A percentile compares a stretch with the other conserved stretches of the same genome.
Conservation (phyloP, 2,888 invertebrate species). For the Serripes groenlandicus region DNA sequence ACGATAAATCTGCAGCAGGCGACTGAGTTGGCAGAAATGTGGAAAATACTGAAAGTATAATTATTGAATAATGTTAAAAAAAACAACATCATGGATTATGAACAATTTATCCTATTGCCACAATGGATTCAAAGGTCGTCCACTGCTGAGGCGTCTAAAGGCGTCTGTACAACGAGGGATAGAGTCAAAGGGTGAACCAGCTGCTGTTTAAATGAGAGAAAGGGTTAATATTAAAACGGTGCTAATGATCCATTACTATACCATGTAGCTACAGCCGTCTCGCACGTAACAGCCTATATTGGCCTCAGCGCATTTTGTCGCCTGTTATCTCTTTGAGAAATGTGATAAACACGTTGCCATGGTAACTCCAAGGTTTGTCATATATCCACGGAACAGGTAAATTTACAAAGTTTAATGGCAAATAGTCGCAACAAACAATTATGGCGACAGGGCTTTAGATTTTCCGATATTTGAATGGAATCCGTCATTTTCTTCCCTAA, state of each 20-base stretch:
- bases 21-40: too few relatives aligned
- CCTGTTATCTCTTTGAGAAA: conserved; percentile 23
- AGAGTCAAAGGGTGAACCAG: background rate
- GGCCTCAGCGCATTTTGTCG: background rate
- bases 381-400: conserved; percentile 13
- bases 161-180: too few relatives aligned
- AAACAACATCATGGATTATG: background rate
- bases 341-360: conserved; percentile 26
- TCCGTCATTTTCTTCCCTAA: too few relatives aligned
- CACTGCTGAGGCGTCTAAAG: background rate
- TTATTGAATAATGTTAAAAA: background rate
- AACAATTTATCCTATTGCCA: background rate
- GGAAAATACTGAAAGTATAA: too few relatives aligned
- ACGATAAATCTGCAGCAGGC: too few relatives aligned
- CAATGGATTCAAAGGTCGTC: background rate
- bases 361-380: conserved; percentile 6
- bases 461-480: conserved; percentile 1
- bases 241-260: too few relatives aligned
- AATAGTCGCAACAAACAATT: background rate
- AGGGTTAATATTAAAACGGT: too few relatives aligned
- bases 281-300: too few relatives aligned
- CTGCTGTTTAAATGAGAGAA: too few relatives aligned
- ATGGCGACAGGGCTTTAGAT: background rate
- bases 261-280: too few relatives aligned
- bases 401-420: background rate